Evolutionary conservation across 2,797 vertebrate species (phyloP), one percentile per base, ranked within the genome.

Genomic region (Trachops cirrhosus): DNA sequence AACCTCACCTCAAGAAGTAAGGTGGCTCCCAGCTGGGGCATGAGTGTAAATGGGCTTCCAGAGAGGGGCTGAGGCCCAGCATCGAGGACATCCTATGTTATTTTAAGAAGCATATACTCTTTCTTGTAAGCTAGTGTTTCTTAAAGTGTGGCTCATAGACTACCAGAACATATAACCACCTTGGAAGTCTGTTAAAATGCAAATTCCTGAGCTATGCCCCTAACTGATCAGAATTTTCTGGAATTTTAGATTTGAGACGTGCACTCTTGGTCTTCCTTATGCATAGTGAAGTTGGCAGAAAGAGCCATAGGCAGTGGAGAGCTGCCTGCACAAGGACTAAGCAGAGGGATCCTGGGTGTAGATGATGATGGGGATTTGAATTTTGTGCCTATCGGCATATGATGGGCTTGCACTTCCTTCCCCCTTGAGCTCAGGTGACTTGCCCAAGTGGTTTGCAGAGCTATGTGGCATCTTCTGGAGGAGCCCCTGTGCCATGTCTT

Each of bases 291-390:
- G n/a, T 52, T 52, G 22, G 44, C 6, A 39, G 24, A 29, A 80
- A 73, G 32, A 85, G n/a, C 44, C 70, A 19, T 15, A 6, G 34
- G 79, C 14, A 2, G 3, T 21, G 21, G 12, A 41, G 29, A 50
- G n/a, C 15, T 3, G 1, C 6, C 18, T 14, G 11, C 68, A 39
- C 11, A 41, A 22, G 9, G n/a, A 75, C n/a, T 52, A 2, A 29
- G 32, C 48, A 46, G 24, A 75, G 9, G 24, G 9, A 50, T 29
- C 7, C n/a, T 44, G 1, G n/a, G 5, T 1, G 1, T 1, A 3
- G 15, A 3, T 4, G 14, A 15, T 7, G 9, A 14, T 14, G 19
- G n/a, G 4, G n/a, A 22, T 18, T 26, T 48, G 22, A 32, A 3
- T 34, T 24, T 18, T 48, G 29, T 21, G 19, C n/a, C 41, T 4